Base-by-base conservation (phyloP, 2,888 invertebrate genomes). In the Leptopilina drosophilae region DNA sequence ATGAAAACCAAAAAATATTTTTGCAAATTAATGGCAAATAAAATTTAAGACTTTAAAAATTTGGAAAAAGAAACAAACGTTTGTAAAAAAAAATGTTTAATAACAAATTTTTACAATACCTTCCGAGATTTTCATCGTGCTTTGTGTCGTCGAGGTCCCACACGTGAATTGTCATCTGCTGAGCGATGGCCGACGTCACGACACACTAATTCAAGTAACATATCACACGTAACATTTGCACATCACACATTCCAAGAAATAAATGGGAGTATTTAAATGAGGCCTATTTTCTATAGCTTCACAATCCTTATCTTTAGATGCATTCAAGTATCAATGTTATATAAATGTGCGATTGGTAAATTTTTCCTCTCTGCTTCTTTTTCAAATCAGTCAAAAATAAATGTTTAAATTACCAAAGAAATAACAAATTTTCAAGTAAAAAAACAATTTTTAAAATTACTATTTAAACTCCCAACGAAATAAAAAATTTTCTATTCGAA, bases 81-180 rank as follows among this genome's bases (percentile, higher is more conserved):
- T 65, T 33, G 64, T 15, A 67, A 49, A 64, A 77, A 76, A 65
- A 65, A 73, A 67, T 81, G 59, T 73, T 64, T 77, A 42, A 42
- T 42, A 42, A 8, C 42, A 42, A 42, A 42, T 76, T 78, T 69
- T 78, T 88, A 86, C 86, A 95, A 93, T 94, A 97, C 96, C 96
- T 96, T 93, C 98, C 98, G 87, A 98, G 94, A 88, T 94, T 94
- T 93, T 98, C 98, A 93, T 98, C 97, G 86, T 94, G 94, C 91
- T 95, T 95, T 88, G 95, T 94, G 88, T 97, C 96, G 92, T 98
- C 98, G 92, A 95, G 95, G 94, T 98, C 98, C 94, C 95, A 95
- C 85, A 98, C 93, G 90, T 95, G 95, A 86, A 98, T 92, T 88
- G 95, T 94, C 92, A 96, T 93, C 91, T 93, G 93, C 93, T 96